phyloP scores from a whole-genome alignment of 1,140 invertebrate species.

The Macrocentrus cingulum region DNA sequence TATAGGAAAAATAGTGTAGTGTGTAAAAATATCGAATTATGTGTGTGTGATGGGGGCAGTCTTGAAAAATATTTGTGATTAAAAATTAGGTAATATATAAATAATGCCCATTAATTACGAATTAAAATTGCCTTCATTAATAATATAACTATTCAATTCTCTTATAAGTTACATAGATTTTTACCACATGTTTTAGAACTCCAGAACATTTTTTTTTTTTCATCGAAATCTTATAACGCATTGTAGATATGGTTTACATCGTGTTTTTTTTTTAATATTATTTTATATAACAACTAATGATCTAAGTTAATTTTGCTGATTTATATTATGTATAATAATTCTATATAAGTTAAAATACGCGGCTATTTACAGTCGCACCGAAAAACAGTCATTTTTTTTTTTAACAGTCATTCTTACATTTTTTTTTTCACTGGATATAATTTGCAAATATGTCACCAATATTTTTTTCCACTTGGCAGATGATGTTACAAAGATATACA shows the following conservation, averaged over 20 bases:
- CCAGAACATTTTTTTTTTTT: conserved; percentile 4
- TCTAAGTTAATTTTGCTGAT: conserved; percentile 1
- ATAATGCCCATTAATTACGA: neutral
- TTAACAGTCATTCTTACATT: no score
- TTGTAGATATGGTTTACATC: conserved; percentile 31
- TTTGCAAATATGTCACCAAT: no score
- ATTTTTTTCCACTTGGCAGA: no score
- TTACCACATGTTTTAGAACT: neutral
- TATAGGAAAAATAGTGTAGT: neutral
- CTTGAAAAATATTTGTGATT: conserved; percentile 13
- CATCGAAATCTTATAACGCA: conserved; percentile 25
- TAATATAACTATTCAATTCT: conserved; percentile 1
- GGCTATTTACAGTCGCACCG: conserved; percentile 22
- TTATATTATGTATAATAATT: conserved; percentile 5
- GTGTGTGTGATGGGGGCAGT: neutral
- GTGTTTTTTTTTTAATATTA: conserved; percentile 25
- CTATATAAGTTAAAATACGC: conserved; percentile 22
- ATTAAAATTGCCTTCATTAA: neutral
- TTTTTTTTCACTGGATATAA: neutral
- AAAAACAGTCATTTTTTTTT: neutral
- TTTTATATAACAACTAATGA: conserved; percentile 1
- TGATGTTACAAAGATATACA: no score
- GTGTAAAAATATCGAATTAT: neutral
- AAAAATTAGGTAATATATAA: neutral
- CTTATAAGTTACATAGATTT: neutral